Evolutionary conservation across 2,113 vertebrate genomes (phyloP).

Genomic region (Hepsetus odoe): DNA sequence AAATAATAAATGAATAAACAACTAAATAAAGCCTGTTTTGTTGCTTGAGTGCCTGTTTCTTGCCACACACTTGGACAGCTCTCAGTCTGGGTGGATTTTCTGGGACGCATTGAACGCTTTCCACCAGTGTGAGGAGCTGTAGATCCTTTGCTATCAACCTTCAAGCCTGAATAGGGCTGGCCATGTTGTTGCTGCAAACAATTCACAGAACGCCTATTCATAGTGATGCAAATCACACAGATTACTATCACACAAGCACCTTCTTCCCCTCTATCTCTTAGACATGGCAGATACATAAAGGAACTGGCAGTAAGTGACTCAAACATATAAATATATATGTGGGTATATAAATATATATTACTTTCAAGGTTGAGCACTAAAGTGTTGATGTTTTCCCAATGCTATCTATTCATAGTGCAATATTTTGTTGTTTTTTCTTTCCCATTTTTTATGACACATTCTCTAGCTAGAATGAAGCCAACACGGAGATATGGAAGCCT

Average conservation of each 20-base stretch:
- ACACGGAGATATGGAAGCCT: neutral
- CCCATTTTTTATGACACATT: neutral
- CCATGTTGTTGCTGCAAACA: constrained; percentile 23
- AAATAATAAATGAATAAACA: neutral
- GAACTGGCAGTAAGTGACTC: neutral
- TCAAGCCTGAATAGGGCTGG: neutral
- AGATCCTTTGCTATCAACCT: constrained; percentile 34
- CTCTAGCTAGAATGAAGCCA: neutral
- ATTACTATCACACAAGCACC: constrained; percentile 46
- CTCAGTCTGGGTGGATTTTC: neutral
- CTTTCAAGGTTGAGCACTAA: neutral
- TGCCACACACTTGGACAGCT: neutral
- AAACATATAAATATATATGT: neutral
- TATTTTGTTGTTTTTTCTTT: no score
- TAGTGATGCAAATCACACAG: constrained; percentile 46
- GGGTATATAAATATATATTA: neutral
- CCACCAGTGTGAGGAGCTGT: constrained; percentile 43
- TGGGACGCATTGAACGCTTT: constrained; percentile 14
- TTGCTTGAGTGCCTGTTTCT: neutral
- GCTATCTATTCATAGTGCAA: neutral
- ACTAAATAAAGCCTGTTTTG: neutral
- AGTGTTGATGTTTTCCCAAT: neutral
- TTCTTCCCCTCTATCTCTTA: neutral
- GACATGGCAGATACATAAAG: neutral
- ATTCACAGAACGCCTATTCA: constrained; percentile 44